phyloP scores from a whole-genome alignment of 2,113 vertebrate species.

The Cephalopterus ornatus region DNA sequence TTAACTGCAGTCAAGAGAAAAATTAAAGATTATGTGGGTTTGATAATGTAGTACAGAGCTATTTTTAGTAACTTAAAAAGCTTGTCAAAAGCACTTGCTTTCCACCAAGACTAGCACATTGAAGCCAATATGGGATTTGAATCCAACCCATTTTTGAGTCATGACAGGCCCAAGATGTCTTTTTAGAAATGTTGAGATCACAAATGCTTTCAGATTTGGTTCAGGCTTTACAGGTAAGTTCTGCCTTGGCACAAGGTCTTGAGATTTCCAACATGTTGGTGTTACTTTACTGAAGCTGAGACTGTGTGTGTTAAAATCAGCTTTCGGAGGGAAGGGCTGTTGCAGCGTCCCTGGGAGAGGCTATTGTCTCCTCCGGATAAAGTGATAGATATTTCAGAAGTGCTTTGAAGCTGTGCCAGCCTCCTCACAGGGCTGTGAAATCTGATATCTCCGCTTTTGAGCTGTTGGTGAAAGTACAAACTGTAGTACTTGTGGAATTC shows the following conservation, averaged over 20 bases:
- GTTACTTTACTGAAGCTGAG: neutral
- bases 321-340: neutral
- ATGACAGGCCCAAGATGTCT: neutral
- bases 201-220: neutral
- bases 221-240: neutral
- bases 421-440: constrained; percentile 72
- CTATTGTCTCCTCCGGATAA: constrained; percentile 72
- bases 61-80: neutral
- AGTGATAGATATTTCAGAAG: constrained; percentile 72
- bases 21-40: neutral
- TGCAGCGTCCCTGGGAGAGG: neutral
- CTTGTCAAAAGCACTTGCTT: neutral
- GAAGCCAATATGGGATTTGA: neutral
- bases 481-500: constrained; percentile 76
- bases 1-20: neutral
- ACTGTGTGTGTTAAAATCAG: neutral
- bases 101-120: neutral
- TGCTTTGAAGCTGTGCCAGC: constrained; percentile 77
- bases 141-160: neutral
- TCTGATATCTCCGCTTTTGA: constrained; percentile 73
- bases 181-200: neutral
- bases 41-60: neutral
- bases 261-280: neutral
- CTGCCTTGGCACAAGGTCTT: neutral
- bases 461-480: constrained; percentile 72